Percentiles rank a stretch among this genome's conserved stretches.
Evolutionary conservation across 2,797 vertebrate genomes (phyloP).

Genomic region (Hipposideros larvatus): DNA sequence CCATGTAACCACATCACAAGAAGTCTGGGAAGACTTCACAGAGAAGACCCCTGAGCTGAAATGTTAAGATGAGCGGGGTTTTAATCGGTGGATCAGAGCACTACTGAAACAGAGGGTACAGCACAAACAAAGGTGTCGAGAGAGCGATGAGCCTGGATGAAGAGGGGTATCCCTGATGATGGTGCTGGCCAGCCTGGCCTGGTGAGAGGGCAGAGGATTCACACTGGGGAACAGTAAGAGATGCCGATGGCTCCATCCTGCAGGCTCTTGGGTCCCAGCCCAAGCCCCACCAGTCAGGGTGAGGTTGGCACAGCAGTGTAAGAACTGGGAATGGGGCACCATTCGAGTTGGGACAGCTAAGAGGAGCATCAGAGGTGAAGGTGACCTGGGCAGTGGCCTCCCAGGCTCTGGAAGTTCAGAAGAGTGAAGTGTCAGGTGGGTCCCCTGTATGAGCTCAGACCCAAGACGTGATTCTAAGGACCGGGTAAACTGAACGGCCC

Average conservation of each 20-base stretch:
- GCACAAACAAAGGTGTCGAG: not conserved
- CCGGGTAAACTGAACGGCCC: not conserved
- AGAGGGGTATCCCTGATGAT: fast-evolving
- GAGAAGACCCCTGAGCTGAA: not conserved
- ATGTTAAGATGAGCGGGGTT: not conserved
- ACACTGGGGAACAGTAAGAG: fast-evolving
- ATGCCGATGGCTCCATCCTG: not conserved
- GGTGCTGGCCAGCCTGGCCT: not conserved
- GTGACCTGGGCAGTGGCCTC: not conserved
- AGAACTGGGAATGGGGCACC: not conserved
- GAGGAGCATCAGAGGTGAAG: not conserved
- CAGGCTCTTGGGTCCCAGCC: not conserved
- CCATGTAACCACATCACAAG: not conserved
- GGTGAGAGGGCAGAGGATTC: not conserved
- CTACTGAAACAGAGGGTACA: not conserved
- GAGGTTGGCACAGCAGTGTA: not conserved
- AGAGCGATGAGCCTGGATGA: not conserved
- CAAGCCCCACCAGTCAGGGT: not conserved
- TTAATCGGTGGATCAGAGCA: not conserved
- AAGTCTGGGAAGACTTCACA: not conserved
- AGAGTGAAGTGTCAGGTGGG: not conserved
- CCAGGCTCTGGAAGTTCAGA: not conserved
- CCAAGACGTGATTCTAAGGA: not conserved
- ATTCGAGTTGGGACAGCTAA: not conserved
- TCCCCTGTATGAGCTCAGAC: not conserved